Evolutionary conservation across 2,113 vertebrate species (phyloP), one percentile per base, ranked within the genome.

Genomic region (Hymenochirus boettgeri): DNA sequence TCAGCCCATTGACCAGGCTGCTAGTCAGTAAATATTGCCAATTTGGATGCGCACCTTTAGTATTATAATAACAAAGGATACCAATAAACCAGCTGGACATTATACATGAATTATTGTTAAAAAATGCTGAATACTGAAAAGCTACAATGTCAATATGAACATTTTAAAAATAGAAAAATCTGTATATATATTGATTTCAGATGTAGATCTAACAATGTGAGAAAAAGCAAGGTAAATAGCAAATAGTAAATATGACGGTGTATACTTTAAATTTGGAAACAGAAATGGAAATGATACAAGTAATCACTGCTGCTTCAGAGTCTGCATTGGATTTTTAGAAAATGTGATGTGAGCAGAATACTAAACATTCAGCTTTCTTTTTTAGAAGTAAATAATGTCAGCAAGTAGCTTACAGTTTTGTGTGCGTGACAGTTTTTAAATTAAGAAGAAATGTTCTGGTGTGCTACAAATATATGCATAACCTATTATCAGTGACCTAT

Each of bases 211-310:
- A 65, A 65, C 57, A 53, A 65, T 47, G 39, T 65, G 53, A 15
- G 47, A 26, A n/a, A 37, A 51, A 21, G 47, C 31, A n/a, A 15
- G 33, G 27, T 27, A n/a, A n/a, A 45, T 27, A 57, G 50, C 26
- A 64, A 65, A 31, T 56, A 56, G 62, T 53, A 65, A 56, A 57
- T 39, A 47, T 21, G 47, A 51, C 26, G 45, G 57, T 65, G 55
- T 65, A 31, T 65, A 57, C 39, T n/a, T 51, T 27, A 45, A 39
- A 35, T 39, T 29, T 46, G 52, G 15, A 56, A 48, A 25, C 45
- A 50, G 22, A 18, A 27, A 37, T 37, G 27, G 42, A 57, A 56
- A 56, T 65, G 22, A 57, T 57, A 48, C 21, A 65, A 35, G 62
- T 55, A 56, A 64, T 64, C 52, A 56, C 56, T 46, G 47, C 27